Base-by-base conservation (phyloP, 2,888 invertebrate genomes). In the Fragum fragum region DNA sequence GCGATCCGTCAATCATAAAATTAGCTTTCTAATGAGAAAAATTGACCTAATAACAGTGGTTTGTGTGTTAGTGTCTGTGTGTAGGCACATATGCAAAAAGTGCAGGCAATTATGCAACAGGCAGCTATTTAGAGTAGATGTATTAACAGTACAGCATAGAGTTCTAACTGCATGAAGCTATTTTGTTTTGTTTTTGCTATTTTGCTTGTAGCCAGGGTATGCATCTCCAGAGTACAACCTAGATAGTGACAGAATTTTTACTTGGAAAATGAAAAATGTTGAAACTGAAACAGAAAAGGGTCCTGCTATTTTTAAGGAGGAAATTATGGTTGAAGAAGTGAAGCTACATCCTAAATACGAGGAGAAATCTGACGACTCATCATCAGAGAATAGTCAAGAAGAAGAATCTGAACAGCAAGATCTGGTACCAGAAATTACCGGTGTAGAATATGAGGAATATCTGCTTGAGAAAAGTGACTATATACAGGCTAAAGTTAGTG, bases 211-310 rank as follows among this genome's bases (percentile, higher is more conserved):
- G 84, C 79, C 80, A 59, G 42, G 73, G 88, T 86, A 88, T 88
- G 88, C 83, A 57, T 72, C 63, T 42, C 76, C 59, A 66, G 78
- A 71, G 39, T 55, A 78, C 53, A 72, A 79, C 32, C 73, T 75
- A 66, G 87, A 85, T 77, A 83, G 84, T 75, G 87, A 87, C 81
- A 77, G 83, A 69, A 86, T 89, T 29, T 89, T 73, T 71, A 86
- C 86, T 39, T 83, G 85, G 85, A 87, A 85, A 87, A 85, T 87
- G 79, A 83, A 68, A 72, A 78, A 85, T 74, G 23, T 79, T 42
- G 79, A 79, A 14, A 73, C 42, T 63, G 76, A 76, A 39, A 39
- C 61, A 55, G 84, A 85, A 29, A 73, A 73, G 39, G 82, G 78
- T 42, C 82, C 84, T 79, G 74, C 82, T 80, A 79, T 84, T 72